A percentile compares a stretch with the other conserved stretches of the same genome.
phyloP scores from a whole-genome alignment of 2,888 invertebrate species.

The Eristalis intricaria region DNA sequence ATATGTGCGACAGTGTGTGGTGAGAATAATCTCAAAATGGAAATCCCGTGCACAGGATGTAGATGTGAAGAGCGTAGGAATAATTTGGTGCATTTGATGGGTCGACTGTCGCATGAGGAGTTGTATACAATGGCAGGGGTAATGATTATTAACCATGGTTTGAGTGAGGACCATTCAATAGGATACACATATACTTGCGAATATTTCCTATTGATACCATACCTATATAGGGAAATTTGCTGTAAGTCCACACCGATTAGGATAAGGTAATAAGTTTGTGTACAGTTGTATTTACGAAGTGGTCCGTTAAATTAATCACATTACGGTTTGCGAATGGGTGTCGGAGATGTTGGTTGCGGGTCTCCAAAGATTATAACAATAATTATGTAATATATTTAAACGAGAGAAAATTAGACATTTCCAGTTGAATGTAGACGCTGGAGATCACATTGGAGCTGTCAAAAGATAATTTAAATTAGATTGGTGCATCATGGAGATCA shows the following conservation, averaged over 20 bases:
- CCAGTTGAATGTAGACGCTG: too few relatives aligned
- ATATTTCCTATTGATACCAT: background rate
- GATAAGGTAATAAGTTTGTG: background rate
- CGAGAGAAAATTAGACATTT: too few relatives aligned
- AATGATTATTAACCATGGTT: background rate
- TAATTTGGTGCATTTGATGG: conserved; percentile 10
- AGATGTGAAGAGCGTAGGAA: background rate
- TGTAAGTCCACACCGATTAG: background rate
- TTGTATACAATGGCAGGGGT: background rate
- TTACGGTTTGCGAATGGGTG: too few relatives aligned
- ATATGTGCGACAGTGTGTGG: background rate
- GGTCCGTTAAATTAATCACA: background rate
- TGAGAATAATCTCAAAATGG: conserved; percentile 52
- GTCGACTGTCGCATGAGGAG: background rate
- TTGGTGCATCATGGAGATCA: too few relatives aligned
- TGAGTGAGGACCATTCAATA: background rate
- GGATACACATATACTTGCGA: background rate
- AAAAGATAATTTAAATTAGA: too few relatives aligned
- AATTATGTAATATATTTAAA: too few relatives aligned
- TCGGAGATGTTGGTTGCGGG: too few relatives aligned
- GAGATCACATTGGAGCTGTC: too few relatives aligned
- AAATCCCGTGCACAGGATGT: conserved; percentile 39
- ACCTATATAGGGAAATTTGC: background rate
- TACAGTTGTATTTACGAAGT: background rate
- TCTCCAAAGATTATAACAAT: too few relatives aligned